Evolutionary conservation across 2,797 vertebrate genomes (phyloP).

Genomic region (Podarcis siculus): DNA sequence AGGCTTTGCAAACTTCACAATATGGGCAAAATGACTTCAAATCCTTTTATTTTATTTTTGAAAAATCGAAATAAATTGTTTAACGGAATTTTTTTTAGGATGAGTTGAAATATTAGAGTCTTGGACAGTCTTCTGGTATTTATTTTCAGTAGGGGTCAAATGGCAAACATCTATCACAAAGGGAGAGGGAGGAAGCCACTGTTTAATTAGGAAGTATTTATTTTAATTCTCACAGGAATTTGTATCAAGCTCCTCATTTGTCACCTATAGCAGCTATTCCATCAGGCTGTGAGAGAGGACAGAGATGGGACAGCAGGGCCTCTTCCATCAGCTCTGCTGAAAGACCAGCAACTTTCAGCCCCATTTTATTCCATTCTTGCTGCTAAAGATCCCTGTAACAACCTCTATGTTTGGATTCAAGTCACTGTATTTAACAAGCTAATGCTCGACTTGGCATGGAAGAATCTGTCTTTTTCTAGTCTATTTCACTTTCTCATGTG

Average conservation of each 20-base stretch:
- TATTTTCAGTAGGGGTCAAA: background rate
- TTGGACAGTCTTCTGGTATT: background rate
- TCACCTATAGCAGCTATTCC: background rate
- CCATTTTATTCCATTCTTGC: too few relatives aligned
- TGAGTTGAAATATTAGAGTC: background rate
- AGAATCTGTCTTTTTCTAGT: background rate
- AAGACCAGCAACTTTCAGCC: too few relatives aligned
- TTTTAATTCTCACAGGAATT: background rate
- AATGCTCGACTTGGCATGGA: too few relatives aligned
- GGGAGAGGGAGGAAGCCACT: background rate
- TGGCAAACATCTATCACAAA: background rate
- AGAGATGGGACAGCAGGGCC: too few relatives aligned
- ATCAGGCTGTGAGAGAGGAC: too few relatives aligned
- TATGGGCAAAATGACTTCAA: background rate
- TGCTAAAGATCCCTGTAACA: too few relatives aligned
- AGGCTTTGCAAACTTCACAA: constrained; percentile 7
- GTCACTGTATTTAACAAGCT: too few relatives aligned
- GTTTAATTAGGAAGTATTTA: background rate
- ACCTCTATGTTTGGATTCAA: too few relatives aligned
- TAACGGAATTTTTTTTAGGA: background rate
- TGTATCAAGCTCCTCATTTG: too few relatives aligned
- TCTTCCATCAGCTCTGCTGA: too few relatives aligned
- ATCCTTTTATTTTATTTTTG: background rate
- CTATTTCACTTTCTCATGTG: background rate
- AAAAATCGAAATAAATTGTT: background rate